Evolutionary conservation across 1,140 invertebrate species (phyloP), one percentile per base, ranked within the genome.

Genomic region (Cydia strobilella): DNA sequence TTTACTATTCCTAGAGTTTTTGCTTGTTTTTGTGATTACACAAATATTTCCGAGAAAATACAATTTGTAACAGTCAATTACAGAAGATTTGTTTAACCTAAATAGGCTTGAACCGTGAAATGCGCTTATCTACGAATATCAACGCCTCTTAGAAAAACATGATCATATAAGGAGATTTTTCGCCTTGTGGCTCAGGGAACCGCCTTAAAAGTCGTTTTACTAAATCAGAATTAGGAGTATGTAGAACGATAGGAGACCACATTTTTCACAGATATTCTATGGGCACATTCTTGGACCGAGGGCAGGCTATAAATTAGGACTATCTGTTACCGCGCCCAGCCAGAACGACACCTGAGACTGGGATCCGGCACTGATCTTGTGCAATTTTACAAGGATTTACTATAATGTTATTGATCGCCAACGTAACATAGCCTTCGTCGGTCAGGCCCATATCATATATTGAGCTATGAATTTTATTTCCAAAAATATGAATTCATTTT

Each of bases 31-130:
- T 86, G 73, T 79, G 72, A 63, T 73, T 23, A 82, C 80, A 82
- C 75, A 80, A 84, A 87, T 81, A 80, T 84, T 77, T 76, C 66
- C 75, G 76, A 51, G 79, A 74, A 82, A 42, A 80, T 74, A 76
- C 77, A 80, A 83, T 83, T 80, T 83, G 74, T 81, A 79, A 79
- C 74, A 82, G 76, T 79, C 80, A 77, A 78, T 83, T 81, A 81
- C 73, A 51, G 72, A 74, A 73, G 74, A 79, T 80, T 79, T 81
- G 74, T 78, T 76, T 80, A 80, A 80, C 71, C 35, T 72, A 35
- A 69, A 35, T 69, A 69, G n/a, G 45, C 39, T 25, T 15, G 18
- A 72, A 72, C 69, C 5, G 18, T 25, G 35, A 72, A 48, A 20
- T 31, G 12, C 4, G 25, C n/a, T 31, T 31, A 31, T 7, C 5